Evolutionary conservation across 1,140 invertebrate genomes (phyloP), one percentile per base, ranked within the genome.

Genomic region (Macrotrachela quadricornifera): DNA sequence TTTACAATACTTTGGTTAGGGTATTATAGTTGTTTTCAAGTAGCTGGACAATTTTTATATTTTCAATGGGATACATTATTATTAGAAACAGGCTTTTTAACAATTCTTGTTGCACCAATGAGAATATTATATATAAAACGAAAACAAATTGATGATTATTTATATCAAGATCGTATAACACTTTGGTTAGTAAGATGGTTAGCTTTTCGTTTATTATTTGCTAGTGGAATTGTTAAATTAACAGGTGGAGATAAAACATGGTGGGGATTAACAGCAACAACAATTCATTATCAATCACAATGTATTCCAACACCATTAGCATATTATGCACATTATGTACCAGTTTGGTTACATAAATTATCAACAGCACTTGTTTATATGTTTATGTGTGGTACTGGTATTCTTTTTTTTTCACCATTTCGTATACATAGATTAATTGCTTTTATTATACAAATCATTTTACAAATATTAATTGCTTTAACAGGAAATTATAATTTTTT

Each of bases 401-500:
- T 82, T 56, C 68, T 84, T n/a, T 85, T 84, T 63, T 83, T 85
- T 64, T 73, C 78, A 42, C 82, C 82, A 9, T 70, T 79, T 11
- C 72, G 76, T 60, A 72, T 72, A 59, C 72, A 82, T 6, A 68
- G 78, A 60, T 69, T 77, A 44, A 73, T 77, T 57, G 74, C 75
- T 36, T 82, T 80, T 63, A 77, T 73, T 58, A 59, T 74, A 9
- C 80, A 83, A 73, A 61, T 82, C 6, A 69, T 81, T 12, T 67
- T 85, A 10, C 80, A 83, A 75, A 49, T 80, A 1, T 60, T 73
- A 17, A 82, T 83, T 43, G 78, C 83, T 16, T 55, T 78, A 1
- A 82, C 80, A 37, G 82, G 82, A 56, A 85, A 85, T 61, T 85
- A 80, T 62, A 82, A 78, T 59, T 84, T 81, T 64, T 78, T 81